phyloP scores from a whole-genome alignment of 2,888 invertebrate species.

The Sminthurinus aureus region DNA sequence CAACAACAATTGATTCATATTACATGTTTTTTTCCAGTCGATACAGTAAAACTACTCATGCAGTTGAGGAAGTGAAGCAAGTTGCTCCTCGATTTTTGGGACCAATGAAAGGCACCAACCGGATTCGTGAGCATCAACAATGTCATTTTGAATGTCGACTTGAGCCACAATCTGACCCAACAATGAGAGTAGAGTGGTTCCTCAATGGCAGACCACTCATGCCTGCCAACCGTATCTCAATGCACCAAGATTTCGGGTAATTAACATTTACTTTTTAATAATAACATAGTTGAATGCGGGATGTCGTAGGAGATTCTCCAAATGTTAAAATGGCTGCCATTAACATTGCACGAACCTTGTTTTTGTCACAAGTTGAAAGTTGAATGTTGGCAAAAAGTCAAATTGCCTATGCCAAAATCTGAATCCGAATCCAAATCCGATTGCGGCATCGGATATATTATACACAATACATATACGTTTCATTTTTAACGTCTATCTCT shows the following conservation, averaged over 20 bases:
- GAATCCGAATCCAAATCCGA: too few relatives aligned
- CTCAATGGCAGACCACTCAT: conserved; percentile 92
- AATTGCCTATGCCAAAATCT: too few relatives aligned
- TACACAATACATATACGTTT: background rate
- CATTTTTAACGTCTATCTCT: too few relatives aligned
- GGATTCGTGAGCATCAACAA: conserved; percentile 90
- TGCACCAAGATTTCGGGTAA: conserved; percentile 91
- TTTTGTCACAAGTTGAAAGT: too few relatives aligned
- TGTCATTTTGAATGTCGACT: conserved; percentile 83
- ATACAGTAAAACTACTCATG: conserved; percentile 38
- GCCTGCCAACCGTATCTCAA: conserved; percentile 82
- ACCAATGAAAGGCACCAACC: conserved; percentile 89
- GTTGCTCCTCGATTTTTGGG: conserved; percentile 84
- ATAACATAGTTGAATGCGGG: too few relatives aligned
- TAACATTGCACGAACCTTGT: too few relatives aligned
- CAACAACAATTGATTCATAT: background rate
- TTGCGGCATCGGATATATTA: background rate
- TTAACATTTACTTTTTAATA: too few relatives aligned
- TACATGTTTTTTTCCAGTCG: conserved; percentile 13
- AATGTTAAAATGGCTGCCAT: too few relatives aligned
- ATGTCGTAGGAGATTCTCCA: too few relatives aligned
- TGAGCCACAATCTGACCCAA: conserved; percentile 50
- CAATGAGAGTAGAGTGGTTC: conserved; percentile 80
- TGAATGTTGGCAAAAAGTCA: too few relatives aligned
- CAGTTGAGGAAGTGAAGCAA: conserved; percentile 44